Conservation (phyloP, 2,888 invertebrate species). For the Dermolepida albohirtum region DNA sequence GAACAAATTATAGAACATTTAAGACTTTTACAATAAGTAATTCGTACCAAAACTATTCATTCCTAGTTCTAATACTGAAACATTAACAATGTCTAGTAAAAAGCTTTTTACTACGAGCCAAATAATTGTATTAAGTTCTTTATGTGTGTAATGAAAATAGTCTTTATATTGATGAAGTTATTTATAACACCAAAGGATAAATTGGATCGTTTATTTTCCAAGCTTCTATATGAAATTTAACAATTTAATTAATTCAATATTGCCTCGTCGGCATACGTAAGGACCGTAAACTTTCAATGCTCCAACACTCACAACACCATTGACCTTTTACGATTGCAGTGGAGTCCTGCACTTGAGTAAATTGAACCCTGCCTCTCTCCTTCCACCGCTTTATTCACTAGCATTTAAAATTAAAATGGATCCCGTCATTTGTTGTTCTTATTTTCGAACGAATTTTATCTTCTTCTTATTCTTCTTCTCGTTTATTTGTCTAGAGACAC, state of each 20-base stretch:
- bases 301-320: slow-evolving; percentile 4
- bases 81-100: too few relatives aligned
- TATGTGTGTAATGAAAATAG: too few relatives aligned
- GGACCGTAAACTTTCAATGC: slow-evolving; percentile 16
- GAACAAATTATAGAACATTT: too few relatives aligned
- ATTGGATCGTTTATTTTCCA: too few relatives aligned
- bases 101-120: too few relatives aligned
- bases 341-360: slow-evolving; percentile 22
- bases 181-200: too few relatives aligned
- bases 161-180: too few relatives aligned
- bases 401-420: slow-evolving; percentile 8
- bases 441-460: too few relatives aligned
- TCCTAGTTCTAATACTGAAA: too few relatives aligned
- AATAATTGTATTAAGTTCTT: too few relatives aligned
- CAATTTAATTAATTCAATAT: slow-evolving; percentile 13
- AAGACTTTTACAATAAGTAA: too few relatives aligned
- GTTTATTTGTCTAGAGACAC: background rate
- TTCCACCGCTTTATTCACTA: background rate
- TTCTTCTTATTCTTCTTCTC: background rate
- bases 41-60: too few relatives aligned
- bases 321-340: slow-evolving; percentile 22
- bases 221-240: background rate
- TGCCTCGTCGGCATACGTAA: background rate
- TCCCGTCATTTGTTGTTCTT: slow-evolving; percentile 7
- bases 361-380: slow-evolving; percentile 9